Evolutionary conservation across 2,113 vertebrate species (phyloP).

Genomic region (Macquaria ambigua): DNA sequence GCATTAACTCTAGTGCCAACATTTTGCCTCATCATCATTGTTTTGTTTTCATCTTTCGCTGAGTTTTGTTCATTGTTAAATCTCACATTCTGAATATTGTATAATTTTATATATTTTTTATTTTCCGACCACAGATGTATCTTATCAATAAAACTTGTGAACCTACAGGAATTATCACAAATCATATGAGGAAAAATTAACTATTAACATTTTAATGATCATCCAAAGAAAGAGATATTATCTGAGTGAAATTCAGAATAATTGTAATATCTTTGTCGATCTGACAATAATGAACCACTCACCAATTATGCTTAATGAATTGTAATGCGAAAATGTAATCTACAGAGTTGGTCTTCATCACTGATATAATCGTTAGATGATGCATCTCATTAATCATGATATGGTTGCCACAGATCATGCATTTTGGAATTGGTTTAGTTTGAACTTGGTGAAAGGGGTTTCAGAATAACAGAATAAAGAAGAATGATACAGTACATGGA

Average conservation of each 20-base stretch:
- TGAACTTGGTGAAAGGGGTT: not conserved
- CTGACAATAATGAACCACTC: conserved; percentile 77
- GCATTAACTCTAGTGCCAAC: conserved; percentile 43
- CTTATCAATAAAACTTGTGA: not conserved
- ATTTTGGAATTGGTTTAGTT: not conserved
- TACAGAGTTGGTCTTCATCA: conserved; percentile 44
- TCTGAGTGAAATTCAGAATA: conserved; percentile 79
- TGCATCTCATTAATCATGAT: conserved; percentile 37
- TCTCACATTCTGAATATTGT: not conserved
- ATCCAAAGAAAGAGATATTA: conserved; percentile 68
- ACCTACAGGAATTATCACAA: conserved; percentile 16
- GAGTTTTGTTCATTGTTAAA: not conserved
- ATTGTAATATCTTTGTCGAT: conserved; percentile 66
- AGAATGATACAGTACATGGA: not conserved
- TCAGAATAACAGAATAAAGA: not conserved
- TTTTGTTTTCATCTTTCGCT: not conserved
- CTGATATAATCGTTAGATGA: conserved; percentile 47
- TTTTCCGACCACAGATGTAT: not conserved
- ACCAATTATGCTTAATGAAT: conserved; percentile 65
- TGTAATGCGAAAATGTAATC: conserved; percentile 57
- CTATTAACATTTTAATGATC: conserved; percentile 73
- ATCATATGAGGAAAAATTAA: conserved; percentile 9
- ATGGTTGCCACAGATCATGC: not conserved
- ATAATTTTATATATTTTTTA: not conserved
- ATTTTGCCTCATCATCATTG: conserved; percentile 21